phyloP scores from a whole-genome alignment of 1,140 invertebrate genomes.

The Caenorhabditis elegans region DNA sequence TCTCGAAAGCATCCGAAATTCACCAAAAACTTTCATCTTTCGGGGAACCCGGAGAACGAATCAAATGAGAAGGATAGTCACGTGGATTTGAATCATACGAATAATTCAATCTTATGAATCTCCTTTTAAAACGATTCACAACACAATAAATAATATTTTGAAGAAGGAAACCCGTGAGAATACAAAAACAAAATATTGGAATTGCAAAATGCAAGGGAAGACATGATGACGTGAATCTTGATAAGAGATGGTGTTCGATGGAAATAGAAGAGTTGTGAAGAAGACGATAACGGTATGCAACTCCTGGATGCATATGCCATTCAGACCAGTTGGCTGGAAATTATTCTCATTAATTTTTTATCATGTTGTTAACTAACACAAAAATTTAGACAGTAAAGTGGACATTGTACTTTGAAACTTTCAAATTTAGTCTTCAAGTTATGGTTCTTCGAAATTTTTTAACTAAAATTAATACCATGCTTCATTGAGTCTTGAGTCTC shows the following conservation, averaged over 20 bases:
- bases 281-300: background rate
- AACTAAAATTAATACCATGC: background rate
- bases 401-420: no score
- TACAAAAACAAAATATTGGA: slow-evolving; percentile 1
- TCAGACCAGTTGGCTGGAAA: background rate
- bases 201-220: background rate
- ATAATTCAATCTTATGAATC: background rate
- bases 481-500: background rate
- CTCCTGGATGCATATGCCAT: slow-evolving; percentile 9
- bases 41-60: slow-evolving; percentile 16
- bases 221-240: slow-evolving; percentile 6
- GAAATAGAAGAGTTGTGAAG: background rate
- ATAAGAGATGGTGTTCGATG: background rate
- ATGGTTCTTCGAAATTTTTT: no score
- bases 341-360: no score
- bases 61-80: slow-evolving; percentile 13
- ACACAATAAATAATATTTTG: background rate
- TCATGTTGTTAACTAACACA: no score
- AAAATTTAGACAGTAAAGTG: no score
- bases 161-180: background rate
- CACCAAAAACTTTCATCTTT: slow-evolving; percentile 10
- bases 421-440: no score
- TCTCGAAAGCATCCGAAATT: no score
- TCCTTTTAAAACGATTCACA: background rate
- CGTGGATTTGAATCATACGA: background rate